A percentile compares a stretch with the other conserved stretches of the same genome.
Evolutionary conservation across 2,113 vertebrate genomes (phyloP).

Genomic region (Gallinago jamesoni): DNA sequence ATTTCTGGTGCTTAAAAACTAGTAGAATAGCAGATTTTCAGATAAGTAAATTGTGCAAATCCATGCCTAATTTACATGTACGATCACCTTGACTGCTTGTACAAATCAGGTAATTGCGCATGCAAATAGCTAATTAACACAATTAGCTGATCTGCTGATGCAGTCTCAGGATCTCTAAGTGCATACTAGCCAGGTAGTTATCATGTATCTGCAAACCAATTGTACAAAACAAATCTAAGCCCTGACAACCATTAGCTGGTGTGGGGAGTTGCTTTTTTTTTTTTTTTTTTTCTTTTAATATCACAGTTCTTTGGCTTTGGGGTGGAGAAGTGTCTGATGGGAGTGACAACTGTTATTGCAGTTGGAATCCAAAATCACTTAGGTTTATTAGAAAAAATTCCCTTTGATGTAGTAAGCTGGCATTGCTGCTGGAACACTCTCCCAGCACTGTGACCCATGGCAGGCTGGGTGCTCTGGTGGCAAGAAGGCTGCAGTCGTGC

Average conservation of each 20-base stretch:
- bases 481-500: fast-evolving
- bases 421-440: fast-evolving
- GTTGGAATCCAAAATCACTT: background rate
- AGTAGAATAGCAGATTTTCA: slow-evolving; percentile 28
- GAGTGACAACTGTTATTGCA: background rate
- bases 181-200: background rate
- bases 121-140: slow-evolving; percentile 60
- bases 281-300: background rate
- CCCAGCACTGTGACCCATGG: fast-evolving
- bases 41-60: slow-evolving; percentile 35
- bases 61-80: slow-evolving; percentile 39
- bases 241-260: background rate
- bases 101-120: slow-evolving; percentile 60
- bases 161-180: background rate
- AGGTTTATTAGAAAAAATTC: background rate
- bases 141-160: slow-evolving; percentile 45
- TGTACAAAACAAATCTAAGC: background rate
- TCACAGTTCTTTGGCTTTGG: background rate
- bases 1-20: slow-evolving; percentile 22
- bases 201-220: background rate
- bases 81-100: slow-evolving; percentile 57
- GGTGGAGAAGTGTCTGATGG: background rate
- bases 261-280: background rate
- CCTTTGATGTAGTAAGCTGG: background rate
- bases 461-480: background rate